These are phyloP conservation scores for Oryzaephilus surinamensis DNA, from an alignment of 1,140 invertebrate genomes.

Conservation along the genomic window DNA sequence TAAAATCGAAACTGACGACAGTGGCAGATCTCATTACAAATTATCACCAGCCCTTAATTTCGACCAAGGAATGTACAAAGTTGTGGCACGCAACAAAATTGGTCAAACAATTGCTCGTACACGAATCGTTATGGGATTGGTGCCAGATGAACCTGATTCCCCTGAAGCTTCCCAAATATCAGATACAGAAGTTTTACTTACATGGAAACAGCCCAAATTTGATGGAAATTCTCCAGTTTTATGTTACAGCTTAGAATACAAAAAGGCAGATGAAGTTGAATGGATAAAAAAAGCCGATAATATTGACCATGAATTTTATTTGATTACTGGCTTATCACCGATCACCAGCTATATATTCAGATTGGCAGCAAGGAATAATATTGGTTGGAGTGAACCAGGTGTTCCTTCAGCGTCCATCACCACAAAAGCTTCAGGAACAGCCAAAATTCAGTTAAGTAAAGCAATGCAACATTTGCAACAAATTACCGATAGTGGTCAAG, in stretches of 20 bases:
- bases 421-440: conserved; percentile 48
- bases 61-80: conserved; percentile 90
- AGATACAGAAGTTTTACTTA: conserved; percentile 74
- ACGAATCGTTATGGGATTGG: conserved; percentile 58
- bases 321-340: conserved; percentile 66
- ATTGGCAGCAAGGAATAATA: conserved; percentile 76
- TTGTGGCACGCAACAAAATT: conserved; percentile 79
- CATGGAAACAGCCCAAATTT: conserved; percentile 78
- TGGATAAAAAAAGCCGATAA: conserved; percentile 83
- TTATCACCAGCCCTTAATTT: conserved; percentile 65
- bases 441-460: conserved; percentile 61
- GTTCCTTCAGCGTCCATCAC: conserved; percentile 59
- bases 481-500: conserved; percentile 66
- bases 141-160: conserved; percentile 74
- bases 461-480: conserved; percentile 77
- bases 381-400: conserved; percentile 84
- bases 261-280: conserved; percentile 59
- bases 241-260: conserved; percentile 77
- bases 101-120: conserved; percentile 66
- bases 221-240: conserved; percentile 71
- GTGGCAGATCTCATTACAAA: conserved; percentile 66
- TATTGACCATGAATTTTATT: conserved; percentile 88
- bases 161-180: conserved; percentile 75
- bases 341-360: conserved; percentile 80
- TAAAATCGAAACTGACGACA: conserved; percentile 61